A percentile compares a stretch with the other conserved stretches of the same genome.
phyloP scores from a whole-genome alignment of 2,113 vertebrate species.

The Brachyistius frenatus region DNA sequence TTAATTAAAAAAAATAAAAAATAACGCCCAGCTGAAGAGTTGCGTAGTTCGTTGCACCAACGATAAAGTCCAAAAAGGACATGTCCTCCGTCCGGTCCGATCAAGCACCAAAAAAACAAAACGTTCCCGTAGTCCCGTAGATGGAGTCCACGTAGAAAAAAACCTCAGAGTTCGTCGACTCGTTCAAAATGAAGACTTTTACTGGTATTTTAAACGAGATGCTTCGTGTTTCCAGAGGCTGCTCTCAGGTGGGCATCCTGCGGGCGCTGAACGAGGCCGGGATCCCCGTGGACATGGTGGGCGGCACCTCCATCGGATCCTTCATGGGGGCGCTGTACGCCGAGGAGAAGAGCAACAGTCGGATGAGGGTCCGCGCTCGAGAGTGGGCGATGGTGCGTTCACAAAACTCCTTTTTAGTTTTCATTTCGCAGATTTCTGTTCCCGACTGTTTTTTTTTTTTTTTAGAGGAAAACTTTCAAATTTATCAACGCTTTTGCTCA shows the following conservation, averaged over 20 bases:
- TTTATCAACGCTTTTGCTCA: not conserved
- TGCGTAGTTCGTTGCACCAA: no score
- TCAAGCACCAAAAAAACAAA: no score
- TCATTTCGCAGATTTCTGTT: not conserved
- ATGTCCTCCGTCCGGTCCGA: no score
- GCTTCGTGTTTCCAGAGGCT: conserved; percentile 84
- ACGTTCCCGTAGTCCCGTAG: no score
- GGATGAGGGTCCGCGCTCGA: conserved; percentile 89
- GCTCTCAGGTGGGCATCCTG: conserved; percentile 92
- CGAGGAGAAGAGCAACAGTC: conserved; percentile 91
- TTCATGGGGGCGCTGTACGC: conserved; percentile 94
- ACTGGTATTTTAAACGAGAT: not conserved
- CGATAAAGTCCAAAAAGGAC: no score
- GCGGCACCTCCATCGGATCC: conserved; percentile 93
- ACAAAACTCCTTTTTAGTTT: not conserved
- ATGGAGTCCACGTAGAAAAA: no score
- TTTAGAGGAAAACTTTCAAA: not conserved
- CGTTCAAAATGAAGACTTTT: not conserved
- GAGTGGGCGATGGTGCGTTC: conserved; percentile 92
- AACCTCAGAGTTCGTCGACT: no score
- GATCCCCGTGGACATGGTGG: conserved; percentile 93
- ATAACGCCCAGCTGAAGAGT: no score
- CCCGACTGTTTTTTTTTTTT: not conserved
- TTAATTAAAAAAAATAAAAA: no score
- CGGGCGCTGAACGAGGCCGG: conserved; percentile 89